phyloP scores from a whole-genome alignment of 2,797 vertebrate genomes.

The Sphaeramia orbicularis region DNA sequence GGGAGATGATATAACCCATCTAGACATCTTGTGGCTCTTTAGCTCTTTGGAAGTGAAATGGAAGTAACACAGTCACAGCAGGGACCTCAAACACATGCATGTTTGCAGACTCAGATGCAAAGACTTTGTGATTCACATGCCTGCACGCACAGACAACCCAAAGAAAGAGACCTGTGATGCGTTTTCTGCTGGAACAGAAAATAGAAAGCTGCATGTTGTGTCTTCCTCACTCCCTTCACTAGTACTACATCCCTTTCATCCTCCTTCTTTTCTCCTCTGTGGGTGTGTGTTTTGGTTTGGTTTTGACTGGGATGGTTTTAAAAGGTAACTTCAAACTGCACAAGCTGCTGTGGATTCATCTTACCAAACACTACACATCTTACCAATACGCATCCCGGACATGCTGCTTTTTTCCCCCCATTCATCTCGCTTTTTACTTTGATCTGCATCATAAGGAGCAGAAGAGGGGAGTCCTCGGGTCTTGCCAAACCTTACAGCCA shows the following conservation, averaged over 20 bases:
- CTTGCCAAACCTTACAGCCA: conserved; percentile 47
- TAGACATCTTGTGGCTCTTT: conserved; percentile 13
- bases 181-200: conserved; percentile 6
- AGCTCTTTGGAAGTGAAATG: conserved; percentile 7
- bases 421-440: conserved; percentile 26
- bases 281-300: conserved; percentile 1
- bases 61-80: conserved; percentile 8
- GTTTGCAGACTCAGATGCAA: conserved; percentile 16
- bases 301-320: conserved; percentile 33
- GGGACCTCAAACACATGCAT: background rate
- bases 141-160: background rate
- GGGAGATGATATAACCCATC: conserved; percentile 8
- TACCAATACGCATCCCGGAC: conserved; percentile 21
- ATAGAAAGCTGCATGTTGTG: background rate
- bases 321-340: conserved; percentile 41
- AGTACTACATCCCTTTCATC: background rate
- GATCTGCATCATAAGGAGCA: conserved; percentile 45
- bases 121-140: conserved; percentile 1
- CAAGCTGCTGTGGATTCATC: conserved; percentile 49
- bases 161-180: background rate
- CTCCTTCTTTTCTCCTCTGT: background rate
- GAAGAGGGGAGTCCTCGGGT: conserved; percentile 53
- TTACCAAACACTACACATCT: conserved; percentile 33
- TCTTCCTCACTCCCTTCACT: background rate
- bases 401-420: conserved; percentile 24